Evolutionary conservation across 2,113 vertebrate genomes (phyloP).

Genomic region (Elanus axillaris): DNA sequence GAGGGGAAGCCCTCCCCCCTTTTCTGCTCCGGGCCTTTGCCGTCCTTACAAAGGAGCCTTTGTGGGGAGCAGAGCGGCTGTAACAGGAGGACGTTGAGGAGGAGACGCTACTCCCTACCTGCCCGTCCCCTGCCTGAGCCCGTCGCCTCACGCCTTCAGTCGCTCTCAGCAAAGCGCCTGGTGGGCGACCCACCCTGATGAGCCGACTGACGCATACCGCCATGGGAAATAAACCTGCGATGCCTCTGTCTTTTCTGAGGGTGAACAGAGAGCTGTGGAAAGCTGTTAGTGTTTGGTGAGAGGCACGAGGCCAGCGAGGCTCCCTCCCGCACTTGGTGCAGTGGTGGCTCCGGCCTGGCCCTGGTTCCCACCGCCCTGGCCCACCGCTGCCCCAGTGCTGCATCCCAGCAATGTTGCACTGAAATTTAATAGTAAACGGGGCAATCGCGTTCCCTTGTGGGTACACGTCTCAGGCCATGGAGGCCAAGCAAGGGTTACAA

Average conservation of each 20-base stretch:
- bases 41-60: constrained; percentile 71
- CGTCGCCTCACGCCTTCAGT: neutral
- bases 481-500: neutral
- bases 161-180: neutral
- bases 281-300: neutral
- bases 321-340: neutral
- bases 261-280: neutral
- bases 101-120: constrained; percentile 16
- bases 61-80: constrained; percentile 50
- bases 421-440: neutral
- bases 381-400: neutral
- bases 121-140: neutral
- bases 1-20: constrained; percentile 31
- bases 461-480: rapidly evolving
- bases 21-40: constrained; percentile 70
- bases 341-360: rapidly evolving
- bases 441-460: rapidly evolving
- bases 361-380: neutral
- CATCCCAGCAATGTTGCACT: neutral
- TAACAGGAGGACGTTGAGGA: constrained; percentile 49
- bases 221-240: neutral
- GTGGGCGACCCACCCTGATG: neutral
- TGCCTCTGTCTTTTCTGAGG: neutral
- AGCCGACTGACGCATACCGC: neutral
- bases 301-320: neutral